Conservation (phyloP, 2,797 vertebrate species). For the Sebastes vulpes region DNA sequence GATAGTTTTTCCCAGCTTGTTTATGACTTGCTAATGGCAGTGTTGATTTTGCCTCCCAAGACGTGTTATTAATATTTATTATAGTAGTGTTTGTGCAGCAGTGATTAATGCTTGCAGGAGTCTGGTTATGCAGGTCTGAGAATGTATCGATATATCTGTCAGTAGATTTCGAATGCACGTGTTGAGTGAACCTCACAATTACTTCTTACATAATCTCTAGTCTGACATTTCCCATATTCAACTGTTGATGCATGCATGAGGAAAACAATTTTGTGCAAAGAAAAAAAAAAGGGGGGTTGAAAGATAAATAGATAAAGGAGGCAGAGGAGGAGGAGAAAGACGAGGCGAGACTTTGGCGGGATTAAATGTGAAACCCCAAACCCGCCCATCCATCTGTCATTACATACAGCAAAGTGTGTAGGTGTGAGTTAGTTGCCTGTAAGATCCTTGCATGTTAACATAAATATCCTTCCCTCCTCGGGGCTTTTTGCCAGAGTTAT, state of each 20-base stretch:
- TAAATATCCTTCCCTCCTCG: background rate
- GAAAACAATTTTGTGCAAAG: background rate
- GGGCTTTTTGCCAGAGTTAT: conserved; percentile 23
- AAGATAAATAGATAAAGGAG: background rate
- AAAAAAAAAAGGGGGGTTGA: background rate
- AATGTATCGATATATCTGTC: background rate
- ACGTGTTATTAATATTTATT: conserved; percentile 38
- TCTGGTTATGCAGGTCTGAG: background rate
- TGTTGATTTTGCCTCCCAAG: conserved; percentile 7
- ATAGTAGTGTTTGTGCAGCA: conserved; percentile 27
- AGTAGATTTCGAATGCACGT: background rate
- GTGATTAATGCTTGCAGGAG: conserved; percentile 33
- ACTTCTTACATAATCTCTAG: background rate
- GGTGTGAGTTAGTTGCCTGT: conserved; percentile 18
- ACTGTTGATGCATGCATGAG: background rate
- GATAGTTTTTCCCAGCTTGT: background rate
- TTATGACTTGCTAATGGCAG: conserved; percentile 20
- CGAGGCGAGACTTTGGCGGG: conserved; percentile 9
- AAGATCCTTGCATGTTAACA: conserved; percentile 27
- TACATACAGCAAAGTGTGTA: background rate
- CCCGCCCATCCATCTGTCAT: conserved; percentile 10
- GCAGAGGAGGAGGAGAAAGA: background rate
- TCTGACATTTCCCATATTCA: background rate
- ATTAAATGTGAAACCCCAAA: conserved; percentile 26
- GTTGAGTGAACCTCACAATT: background rate